These are phyloP conservation scores for Carettochelys insculpta DNA, from an alignment of 2,113 vertebrate genomes.

Conservation along the genomic window DNA sequence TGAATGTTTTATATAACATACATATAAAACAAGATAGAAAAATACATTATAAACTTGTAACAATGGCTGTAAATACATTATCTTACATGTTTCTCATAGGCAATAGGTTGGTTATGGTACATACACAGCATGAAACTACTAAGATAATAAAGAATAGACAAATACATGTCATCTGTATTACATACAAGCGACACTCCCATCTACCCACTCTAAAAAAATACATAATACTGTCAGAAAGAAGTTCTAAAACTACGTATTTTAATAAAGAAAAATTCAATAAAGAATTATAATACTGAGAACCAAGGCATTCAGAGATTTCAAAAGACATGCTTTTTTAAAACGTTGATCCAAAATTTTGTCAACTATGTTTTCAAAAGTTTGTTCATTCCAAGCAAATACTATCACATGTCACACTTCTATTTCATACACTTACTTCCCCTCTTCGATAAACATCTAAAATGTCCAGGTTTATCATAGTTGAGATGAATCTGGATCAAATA, in stretches of 20 bases:
- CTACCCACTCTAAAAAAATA: constrained; percentile 84
- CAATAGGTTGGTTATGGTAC: constrained; percentile 90
- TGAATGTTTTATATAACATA: constrained; percentile 97
- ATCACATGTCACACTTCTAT: constrained; percentile 75
- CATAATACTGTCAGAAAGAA: constrained; percentile 91
- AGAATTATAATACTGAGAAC: constrained; percentile 88
- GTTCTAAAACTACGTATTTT: constrained; percentile 83
- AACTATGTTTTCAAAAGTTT: constrained; percentile 81
- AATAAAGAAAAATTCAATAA: constrained; percentile 86
- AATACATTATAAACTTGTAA: constrained; percentile 99
- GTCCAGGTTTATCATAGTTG: constrained; percentile 80
- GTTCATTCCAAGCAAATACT: constrained; percentile 76
- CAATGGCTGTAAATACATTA: constrained; percentile 97
- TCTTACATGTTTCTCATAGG: constrained; percentile 91
- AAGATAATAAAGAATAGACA: constrained; percentile 84
- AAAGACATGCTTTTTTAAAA: constrained; percentile 81
- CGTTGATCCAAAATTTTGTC: constrained; percentile 81
- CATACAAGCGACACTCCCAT: constrained; percentile 86
- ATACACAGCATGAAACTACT: constrained; percentile 86
- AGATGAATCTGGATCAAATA: constrained; percentile 87
- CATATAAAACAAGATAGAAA: constrained; percentile 99
- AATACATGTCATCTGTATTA: constrained; percentile 83
- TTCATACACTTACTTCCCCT: constrained; percentile 69
- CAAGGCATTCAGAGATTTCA: constrained; percentile 86
- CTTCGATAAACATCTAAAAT: constrained; percentile 81